Base-by-base conservation (phyloP, 1,140 invertebrate genomes). In the Brachionus calyciflorus region DNA sequence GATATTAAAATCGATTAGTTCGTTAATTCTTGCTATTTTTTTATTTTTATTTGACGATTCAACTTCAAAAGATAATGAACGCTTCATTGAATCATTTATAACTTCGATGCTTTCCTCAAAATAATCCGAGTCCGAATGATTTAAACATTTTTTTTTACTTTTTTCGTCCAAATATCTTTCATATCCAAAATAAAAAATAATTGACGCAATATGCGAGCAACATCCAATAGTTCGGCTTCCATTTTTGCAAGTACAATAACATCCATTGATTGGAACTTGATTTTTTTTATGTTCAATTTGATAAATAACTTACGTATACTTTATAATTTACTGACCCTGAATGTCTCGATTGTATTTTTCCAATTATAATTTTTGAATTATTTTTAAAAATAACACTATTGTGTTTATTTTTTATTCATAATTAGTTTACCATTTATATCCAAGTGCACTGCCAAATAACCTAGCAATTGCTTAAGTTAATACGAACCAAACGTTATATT, bases 201-300 rank as follows among this genome's bases (percentile, higher is more conserved):
- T 57, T 5, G 26, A 28, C 26, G 53, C 53, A 14, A 57, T 1
- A 57, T 57, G 53, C 6, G 53, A 57, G 26, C 53, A 57, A 14
- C 53, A 57, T 28, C 28, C 53, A 28, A 57, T n/a, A 57, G 53
- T 57, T 57, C 26, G 24, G 30, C 21, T n/a, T 57, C 26, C 53
- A 57, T 57, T 57, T 57, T 57, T 57, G 30, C 26, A 57, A 28
- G 53, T 57, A 57, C 53, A 57, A 57, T 57, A 30, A 21, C 53
- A 57, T 28, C 53, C 26, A 1, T 57, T 57, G 28, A 55, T 55
- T 28, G 53, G 53, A 14, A 55, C 28, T 55, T 55, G 53, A 9
- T 55, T 28, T 28, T 24, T 26, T 2, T 3, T 12, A 0, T 14
- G 0, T 55, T 55, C 9, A 3, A 9, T 55, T 30, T n/a, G n/a